Base-by-base conservation (phyloP, 2,113 vertebrate genomes). In the Hymenochirus boettgeri region DNA sequence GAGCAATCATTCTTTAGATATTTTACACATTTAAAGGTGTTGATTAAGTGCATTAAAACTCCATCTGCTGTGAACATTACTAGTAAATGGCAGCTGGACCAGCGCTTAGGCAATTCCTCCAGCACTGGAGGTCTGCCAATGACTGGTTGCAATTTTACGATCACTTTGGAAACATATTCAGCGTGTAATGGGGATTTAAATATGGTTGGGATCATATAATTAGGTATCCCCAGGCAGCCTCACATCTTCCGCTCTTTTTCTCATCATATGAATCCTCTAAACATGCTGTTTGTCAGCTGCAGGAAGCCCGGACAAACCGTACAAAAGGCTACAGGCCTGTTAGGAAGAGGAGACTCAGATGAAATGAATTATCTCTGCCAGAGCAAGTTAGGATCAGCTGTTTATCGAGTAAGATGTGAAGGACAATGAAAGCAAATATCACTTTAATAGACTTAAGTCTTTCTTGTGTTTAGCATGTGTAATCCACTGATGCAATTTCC, bases 111-210 rank as follows among this genome's bases (percentile, higher is more conserved):
- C 77, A 80, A 79, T 83, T 79, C 78, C 79, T 80, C 70, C 53
- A 76, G 72, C 71, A 79, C 77, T 78, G 79, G 79, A 80, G 73
- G 72, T 72, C 79, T 76, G 75, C 79, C 79, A 83, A 74, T 71
- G 77, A 73, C 78, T 81, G 81, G 79, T 73, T 76, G 79, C 75
- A 78, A 83, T 81, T 69, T 81, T 81, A 80, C 78, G 78, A 71
- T 72, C 79, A 80, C 78, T 81, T 80, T 79, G 48, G 62, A 71
- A 76, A 70, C 77, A 77, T 72, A 62, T 69, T 76, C 78, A 81
- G 76, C 76, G 74, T 80, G 76, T 62, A 60, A 78, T 76, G 59
- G 78, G 73, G 71, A 75, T 71, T 8, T 70, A 75, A 71, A 73
- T 77, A 74, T 76, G 62, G 81, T 79, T 79, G 77, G 79, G 76